Evolutionary conservation across 2,797 vertebrate genomes (phyloP).

Genomic region (Malacoraja senta): DNA sequence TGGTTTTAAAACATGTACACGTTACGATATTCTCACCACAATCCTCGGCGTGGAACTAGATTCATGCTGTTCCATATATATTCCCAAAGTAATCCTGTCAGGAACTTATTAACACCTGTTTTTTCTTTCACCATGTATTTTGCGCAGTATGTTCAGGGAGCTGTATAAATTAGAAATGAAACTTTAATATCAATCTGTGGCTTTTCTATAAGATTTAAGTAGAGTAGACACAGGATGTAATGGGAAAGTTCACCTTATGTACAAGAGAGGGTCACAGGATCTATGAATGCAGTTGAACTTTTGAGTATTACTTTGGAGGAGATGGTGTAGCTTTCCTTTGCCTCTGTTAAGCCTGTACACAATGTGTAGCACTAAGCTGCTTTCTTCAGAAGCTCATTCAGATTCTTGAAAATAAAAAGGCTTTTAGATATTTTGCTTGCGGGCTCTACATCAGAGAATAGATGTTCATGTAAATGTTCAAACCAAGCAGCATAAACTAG

Average conservation of each 20-base stretch:
- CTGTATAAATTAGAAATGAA: not conserved
- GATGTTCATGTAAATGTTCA: not conserved
- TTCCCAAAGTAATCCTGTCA: not conserved
- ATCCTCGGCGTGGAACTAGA: not conserved
- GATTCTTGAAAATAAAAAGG: constrained; percentile 7
- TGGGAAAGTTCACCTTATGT: not conserved
- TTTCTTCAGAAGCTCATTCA: constrained; percentile 20
- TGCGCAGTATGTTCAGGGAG: not conserved
- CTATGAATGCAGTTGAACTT: not conserved
- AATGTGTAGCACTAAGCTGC: constrained; percentile 7
- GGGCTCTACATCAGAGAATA: constrained; percentile 27
- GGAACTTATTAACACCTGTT: constrained; percentile 20
- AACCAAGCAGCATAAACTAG: constrained; percentile 6
- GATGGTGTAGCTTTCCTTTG: not conserved
- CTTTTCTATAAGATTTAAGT: not conserved
- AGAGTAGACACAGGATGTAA: not conserved
- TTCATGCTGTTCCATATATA: not conserved
- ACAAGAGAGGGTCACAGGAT: not conserved
- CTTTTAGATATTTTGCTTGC: not conserved
- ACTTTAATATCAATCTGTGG: not conserved
- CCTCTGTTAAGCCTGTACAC: not conserved
- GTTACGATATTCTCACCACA: not conserved
- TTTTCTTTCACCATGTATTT: not conserved
- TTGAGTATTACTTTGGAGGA: not conserved
- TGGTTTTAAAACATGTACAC: not conserved